Percentiles rank a stretch among this genome's conserved stretches.
These are phyloP conservation scores for Xanthia icteritia DNA, from an alignment of 2,888 invertebrate genomes.

Conservation along the genomic window DNA sequence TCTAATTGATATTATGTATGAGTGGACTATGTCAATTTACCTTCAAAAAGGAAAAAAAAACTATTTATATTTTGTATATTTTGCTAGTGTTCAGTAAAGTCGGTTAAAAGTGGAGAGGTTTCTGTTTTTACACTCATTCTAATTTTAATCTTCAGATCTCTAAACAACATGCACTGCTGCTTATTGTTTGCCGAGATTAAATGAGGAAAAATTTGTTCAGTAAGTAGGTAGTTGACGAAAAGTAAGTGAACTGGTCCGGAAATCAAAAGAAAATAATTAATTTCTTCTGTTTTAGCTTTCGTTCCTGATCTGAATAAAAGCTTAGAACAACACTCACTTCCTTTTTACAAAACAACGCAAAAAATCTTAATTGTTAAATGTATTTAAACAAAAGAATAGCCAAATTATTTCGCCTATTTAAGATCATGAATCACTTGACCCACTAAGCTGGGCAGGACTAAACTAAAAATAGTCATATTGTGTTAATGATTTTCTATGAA, in stretches of 20 bases:
- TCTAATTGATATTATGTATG: too few species aligned
- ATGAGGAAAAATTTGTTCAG: conserved; percentile 13
- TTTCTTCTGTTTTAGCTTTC: conserved; percentile 14
- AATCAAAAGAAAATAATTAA: conserved; percentile 35
- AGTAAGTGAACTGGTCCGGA: conserved; percentile 12
- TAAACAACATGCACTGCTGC: neutral
- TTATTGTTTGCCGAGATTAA: neutral
- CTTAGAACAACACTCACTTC: conserved; percentile 23
- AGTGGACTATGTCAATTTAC: too few species aligned
- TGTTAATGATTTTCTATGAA: conserved; percentile 68
- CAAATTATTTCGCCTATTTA: neutral
- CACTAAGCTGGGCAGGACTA: neutral
- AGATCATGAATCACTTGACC: conserved; percentile 30
- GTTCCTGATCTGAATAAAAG: conserved; percentile 3
- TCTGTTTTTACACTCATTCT: neutral
- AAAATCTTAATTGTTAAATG: conserved; percentile 10
- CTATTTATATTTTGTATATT: too few species aligned
- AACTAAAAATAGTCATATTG: conserved; percentile 61
- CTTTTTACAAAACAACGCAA: conserved; percentile 21
- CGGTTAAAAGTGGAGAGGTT: neutral
- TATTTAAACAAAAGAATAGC: conserved; percentile 13
- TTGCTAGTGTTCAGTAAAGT: neutral
- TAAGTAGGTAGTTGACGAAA: neutral
- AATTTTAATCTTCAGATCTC: neutral
- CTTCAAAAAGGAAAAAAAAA: too few species aligned